Evolutionary conservation across 2,113 vertebrate genomes (phyloP).

Genomic region (Rissa tridactyla): DNA sequence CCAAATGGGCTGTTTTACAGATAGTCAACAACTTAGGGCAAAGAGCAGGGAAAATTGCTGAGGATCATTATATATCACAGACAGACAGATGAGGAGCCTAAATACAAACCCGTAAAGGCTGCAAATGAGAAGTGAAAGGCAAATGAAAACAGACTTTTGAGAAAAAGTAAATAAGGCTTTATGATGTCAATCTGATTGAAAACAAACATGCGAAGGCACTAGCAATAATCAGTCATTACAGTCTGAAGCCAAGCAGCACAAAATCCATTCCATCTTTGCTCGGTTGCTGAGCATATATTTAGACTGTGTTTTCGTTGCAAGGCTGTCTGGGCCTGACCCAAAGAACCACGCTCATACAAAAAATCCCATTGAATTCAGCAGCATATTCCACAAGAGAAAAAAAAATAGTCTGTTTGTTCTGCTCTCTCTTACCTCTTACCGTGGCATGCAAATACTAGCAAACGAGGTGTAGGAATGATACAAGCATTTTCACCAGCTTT

Average conservation of each 20-base stretch:
- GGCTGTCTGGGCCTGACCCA: neutral
- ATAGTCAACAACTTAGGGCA: constrained; percentile 2
- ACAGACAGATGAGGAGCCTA: constrained; percentile 5
- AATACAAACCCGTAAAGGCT: neutral
- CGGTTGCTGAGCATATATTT: constrained; percentile 33
- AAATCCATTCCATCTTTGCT: constrained; percentile 40
- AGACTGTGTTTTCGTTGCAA: neutral
- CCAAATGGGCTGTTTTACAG: neutral
- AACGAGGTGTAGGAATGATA: neutral
- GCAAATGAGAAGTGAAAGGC: constrained; percentile 43
- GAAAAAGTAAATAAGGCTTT: constrained; percentile 51
- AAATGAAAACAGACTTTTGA: constrained; percentile 40
- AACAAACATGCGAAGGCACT: constrained; percentile 37
- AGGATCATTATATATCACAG: neutral
- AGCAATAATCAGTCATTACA: constrained; percentile 21
- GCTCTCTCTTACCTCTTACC: neutral
- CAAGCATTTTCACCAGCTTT: constrained; percentile 1
- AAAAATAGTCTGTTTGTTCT: neutral
- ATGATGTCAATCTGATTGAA: constrained; percentile 45
- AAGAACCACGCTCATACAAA: neutral
- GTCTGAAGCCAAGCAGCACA: constrained; percentile 19
- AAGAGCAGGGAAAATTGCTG: neutral
- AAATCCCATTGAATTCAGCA: neutral
- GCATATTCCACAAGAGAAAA: neutral
- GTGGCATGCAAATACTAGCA: neutral